Evolutionary conservation across 2,888 invertebrate species (phyloP).

Genomic region (Mamestra brassicae): DNA sequence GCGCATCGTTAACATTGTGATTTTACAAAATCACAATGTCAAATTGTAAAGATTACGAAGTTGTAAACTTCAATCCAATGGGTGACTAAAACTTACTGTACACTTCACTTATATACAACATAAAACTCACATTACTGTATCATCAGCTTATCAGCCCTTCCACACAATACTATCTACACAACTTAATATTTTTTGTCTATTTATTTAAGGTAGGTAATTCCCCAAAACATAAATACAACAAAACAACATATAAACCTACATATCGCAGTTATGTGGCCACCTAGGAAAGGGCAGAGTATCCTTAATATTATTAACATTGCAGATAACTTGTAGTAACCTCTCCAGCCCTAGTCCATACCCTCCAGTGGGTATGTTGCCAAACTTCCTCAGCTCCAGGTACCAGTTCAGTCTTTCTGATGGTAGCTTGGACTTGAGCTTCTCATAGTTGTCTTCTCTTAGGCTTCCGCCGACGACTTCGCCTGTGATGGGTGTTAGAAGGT

Average conservation of each 20-base stretch:
- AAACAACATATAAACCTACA: slow-evolving; percentile 79
- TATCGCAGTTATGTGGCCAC: slow-evolving; percentile 96
- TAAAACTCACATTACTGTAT: not conserved
- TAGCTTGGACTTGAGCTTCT: slow-evolving; percentile 91
- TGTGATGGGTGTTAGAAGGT: slow-evolving; percentile 96
- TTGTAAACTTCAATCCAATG: too few species aligned
- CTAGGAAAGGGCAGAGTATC: slow-evolving; percentile 98
- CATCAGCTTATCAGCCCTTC: not conserved
- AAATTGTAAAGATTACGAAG: too few species aligned
- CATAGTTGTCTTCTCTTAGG: slow-evolving; percentile 95
- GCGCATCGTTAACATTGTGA: too few species aligned
- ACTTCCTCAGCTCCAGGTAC: slow-evolving; percentile 97
- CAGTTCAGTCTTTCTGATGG: slow-evolving; percentile 93
- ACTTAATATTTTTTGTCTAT: not conserved
- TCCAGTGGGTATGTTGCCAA: slow-evolving; percentile 97
- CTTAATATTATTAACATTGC: slow-evolving; percentile 96
- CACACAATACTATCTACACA: not conserved
- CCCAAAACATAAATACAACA: not conserved
- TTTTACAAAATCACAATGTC: too few species aligned
- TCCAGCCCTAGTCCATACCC: slow-evolving; percentile 99
- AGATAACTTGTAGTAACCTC: slow-evolving; percentile 95
- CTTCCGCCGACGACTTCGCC: slow-evolving; percentile 99
- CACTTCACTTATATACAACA: not conserved
- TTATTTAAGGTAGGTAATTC: not conserved
- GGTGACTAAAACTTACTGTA: too few species aligned